Conservation (phyloP, 2,797 vertebrate genomes). For the Pachyuromys duprasi region DNA sequence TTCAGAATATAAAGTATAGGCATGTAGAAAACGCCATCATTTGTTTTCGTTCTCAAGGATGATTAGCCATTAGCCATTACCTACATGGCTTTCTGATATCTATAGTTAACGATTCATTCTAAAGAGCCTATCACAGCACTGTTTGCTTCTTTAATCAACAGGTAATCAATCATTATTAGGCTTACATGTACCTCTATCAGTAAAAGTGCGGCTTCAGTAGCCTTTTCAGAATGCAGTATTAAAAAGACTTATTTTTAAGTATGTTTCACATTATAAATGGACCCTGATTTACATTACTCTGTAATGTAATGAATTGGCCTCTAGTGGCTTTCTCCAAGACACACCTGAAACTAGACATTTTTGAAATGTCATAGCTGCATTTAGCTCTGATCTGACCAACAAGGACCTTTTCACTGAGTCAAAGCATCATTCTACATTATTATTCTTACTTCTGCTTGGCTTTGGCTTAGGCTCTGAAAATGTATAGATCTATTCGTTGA, state of each 20-base stretch:
- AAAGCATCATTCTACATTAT: background rate
- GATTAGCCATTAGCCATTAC: conserved; percentile 14
- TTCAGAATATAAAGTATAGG: background rate
- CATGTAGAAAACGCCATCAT: background rate
- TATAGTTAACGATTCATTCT: background rate
- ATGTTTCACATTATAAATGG: conserved; percentile 40
- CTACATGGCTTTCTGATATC: background rate
- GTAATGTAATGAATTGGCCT: conserved; percentile 51
- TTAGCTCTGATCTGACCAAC: conserved; percentile 50
- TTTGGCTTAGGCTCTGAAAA: conserved; percentile 3
- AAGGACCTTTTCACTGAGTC: conserved; percentile 41
- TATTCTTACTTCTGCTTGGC: background rate
- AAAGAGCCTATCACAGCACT: background rate
- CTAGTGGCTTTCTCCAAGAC: conserved; percentile 42
- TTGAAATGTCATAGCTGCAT: conserved; percentile 46
- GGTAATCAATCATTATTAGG: background rate
- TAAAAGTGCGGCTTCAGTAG: background rate
- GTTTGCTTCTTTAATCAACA: background rate
- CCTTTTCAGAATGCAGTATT: conserved; percentile 9
- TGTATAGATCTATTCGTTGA: background rate
- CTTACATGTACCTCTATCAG: background rate
- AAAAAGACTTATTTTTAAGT: conserved; percentile 26
- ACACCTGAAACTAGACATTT: conserved; percentile 52
- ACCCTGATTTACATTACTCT: conserved; percentile 10
- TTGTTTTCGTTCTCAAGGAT: conserved; percentile 10